phyloP scores from a whole-genome alignment of 2,113 vertebrate genomes.

The Phalacrocorax pelagicus region DNA sequence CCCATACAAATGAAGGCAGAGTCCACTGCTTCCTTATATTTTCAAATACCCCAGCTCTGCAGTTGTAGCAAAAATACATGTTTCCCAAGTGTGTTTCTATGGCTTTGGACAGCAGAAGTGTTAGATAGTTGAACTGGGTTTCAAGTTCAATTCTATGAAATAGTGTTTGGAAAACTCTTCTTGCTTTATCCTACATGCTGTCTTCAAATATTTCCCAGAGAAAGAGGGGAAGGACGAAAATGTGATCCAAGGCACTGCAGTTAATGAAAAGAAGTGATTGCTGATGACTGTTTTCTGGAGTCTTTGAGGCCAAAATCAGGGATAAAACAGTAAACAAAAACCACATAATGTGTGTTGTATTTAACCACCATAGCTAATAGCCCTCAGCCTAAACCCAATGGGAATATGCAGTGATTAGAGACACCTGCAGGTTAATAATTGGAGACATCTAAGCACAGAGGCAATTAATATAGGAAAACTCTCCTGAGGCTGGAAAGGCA shows the following conservation, averaged over 20 bases:
- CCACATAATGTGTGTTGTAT: slow-evolving; percentile 61
- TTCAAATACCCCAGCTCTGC: neutral
- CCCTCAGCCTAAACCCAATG: slow-evolving; percentile 66
- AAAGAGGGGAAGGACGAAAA: neutral
- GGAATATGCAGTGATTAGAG: slow-evolving; percentile 77
- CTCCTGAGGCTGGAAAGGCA: slow-evolving; percentile 57
- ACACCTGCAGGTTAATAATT: slow-evolving; percentile 83
- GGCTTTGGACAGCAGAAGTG: neutral
- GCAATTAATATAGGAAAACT: slow-evolving; percentile 74
- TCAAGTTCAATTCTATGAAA: neutral
- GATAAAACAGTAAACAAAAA: slow-evolving; percentile 69
- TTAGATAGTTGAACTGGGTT: neutral
- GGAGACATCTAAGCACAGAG: slow-evolving; percentile 78
- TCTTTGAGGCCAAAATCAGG: slow-evolving; percentile 49
- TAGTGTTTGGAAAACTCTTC: neutral
- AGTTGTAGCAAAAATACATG: neutral
- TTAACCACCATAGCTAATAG: slow-evolving; percentile 76
- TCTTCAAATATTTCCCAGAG: neutral
- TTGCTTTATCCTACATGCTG: neutral
- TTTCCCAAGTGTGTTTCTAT: neutral
- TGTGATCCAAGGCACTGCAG: neutral
- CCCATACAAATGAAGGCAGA: slow-evolving; percentile 22
- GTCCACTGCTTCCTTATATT: slow-evolving; percentile 3
- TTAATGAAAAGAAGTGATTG: slow-evolving; percentile 58
- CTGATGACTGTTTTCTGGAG: slow-evolving; percentile 50